Evolutionary conservation across 2,888 invertebrate genomes (phyloP), one percentile per base, ranked within the genome.

Genomic region (Drosophila bunnanda): DNA sequence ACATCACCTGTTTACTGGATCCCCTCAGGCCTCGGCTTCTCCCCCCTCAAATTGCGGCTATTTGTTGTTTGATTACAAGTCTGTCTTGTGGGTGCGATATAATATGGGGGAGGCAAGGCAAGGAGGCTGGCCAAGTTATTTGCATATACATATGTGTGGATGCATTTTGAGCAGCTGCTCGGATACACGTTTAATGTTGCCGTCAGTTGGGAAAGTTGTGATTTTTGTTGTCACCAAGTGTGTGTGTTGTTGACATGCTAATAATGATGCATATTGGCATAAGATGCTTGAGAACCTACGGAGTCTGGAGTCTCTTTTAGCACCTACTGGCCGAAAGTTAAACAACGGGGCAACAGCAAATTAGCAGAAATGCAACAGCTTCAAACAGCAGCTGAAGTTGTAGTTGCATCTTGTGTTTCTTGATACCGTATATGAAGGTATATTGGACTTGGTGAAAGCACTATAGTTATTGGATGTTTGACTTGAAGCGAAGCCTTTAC

Each of bases 251-350:
- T 82, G 84, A 83, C 87, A 88, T 84, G 82, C 82, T 82, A 82
- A 82, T 88, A 88, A 88, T 79, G 71, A 79, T 87, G 72, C 82
- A 72, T 84, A 76, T 82, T 81, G 84, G 81, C 81, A 72, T 69
- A 79, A 78, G 58, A 80, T 72, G 68, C 73, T 67, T 69, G 73
- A 72, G 66, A 67, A 76, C 52, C 34, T 22, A 48, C 22, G 30
- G 46, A 48, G 70, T 50, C 50, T 36, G 67, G 72, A 71, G 50
- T 72, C 53, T 59, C 76, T 73, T 67, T 82, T 85, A 82, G 85
- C 85, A 82, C 75, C 75, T 72, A 66, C 61, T 71, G 73, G 52
- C 62, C 65, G 59, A 64, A 75, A 80, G 57, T 76, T 69, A 81
- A 81, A 84, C 74, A 84, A 41, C 68, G 38, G 41, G 28, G 39